phyloP scores from a whole-genome alignment of 1,140 invertebrate genomes.

The Calliphora vicina region DNA sequence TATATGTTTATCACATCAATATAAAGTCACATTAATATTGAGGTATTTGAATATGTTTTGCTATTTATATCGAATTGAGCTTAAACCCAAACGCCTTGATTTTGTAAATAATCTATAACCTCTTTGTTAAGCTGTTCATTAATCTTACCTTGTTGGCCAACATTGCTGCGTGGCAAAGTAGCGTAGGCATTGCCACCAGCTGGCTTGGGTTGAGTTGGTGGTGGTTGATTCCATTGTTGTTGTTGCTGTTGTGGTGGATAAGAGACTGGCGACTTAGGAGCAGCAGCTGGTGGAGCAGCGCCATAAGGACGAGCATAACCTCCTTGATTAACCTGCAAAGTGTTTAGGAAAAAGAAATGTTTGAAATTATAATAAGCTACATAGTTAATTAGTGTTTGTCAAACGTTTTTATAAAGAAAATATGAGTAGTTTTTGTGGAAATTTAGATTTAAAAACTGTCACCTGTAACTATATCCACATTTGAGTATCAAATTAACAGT shows the following conservation, averaged over 20 bases:
- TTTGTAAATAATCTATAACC: slow-evolving; percentile 24
- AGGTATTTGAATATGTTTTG: not conserved
- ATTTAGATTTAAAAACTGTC: too few relatives aligned
- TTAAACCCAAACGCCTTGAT: slow-evolving; percentile 32
- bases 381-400: too few relatives aligned
- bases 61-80: not conserved
- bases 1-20: not conserved
- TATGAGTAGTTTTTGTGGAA: too few relatives aligned
- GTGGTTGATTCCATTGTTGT: slow-evolving; percentile 42
- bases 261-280: slow-evolving; percentile 59
- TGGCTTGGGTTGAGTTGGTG: slow-evolving; percentile 45
- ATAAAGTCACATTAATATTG: not conserved
- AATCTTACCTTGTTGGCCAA: slow-evolving; percentile 60
- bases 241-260: slow-evolving; percentile 49
- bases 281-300: slow-evolving; percentile 49
- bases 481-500: too few relatives aligned
- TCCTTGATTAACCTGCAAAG: slow-evolving; percentile 56
- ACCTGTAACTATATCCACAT: too few relatives aligned
- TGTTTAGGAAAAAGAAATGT: not conserved
- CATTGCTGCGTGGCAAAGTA: slow-evolving; percentile 58
- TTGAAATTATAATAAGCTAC: not conserved
- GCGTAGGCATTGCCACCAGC: slow-evolving; percentile 54
- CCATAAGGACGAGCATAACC: slow-evolving; percentile 59
- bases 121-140: slow-evolving; percentile 23
- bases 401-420: too few relatives aligned